Percentiles rank a stretch among this genome's conserved stretches.
These are phyloP conservation scores for Anthophora plumipes DNA, from an alignment of 2,888 invertebrate genomes.

Conservation along the genomic window DNA sequence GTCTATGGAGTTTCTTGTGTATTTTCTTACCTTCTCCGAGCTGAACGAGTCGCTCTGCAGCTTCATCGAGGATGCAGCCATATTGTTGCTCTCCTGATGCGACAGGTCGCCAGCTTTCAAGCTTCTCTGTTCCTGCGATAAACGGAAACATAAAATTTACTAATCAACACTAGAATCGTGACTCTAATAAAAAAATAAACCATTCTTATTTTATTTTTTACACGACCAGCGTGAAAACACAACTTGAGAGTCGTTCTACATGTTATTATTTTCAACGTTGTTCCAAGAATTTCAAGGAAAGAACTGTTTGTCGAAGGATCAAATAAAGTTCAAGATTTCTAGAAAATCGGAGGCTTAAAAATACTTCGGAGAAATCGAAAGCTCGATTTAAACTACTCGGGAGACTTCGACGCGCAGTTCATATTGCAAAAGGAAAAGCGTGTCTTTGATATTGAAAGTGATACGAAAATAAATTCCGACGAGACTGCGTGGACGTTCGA, in stretches of 20 bases:
- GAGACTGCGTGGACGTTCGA: no score
- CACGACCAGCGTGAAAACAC: background rate
- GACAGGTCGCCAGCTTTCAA: slow-evolving; percentile 93
- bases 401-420: background rate
- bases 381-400: no score
- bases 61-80: slow-evolving; percentile 93
- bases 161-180: background rate
- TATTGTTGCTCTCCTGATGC: slow-evolving; percentile 94
- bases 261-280: background rate
- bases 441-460: no score
- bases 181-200: background rate
- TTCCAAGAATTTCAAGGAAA: background rate
- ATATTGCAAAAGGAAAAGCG: background rate
- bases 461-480: background rate
- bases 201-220: background rate
- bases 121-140: slow-evolving; percentile 92
- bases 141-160: slow-evolving; percentile 33
- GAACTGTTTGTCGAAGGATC: background rate
- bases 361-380: slow-evolving; percentile 15
- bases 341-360: slow-evolving; percentile 9
- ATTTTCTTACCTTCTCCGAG: slow-evolving; percentile 88
- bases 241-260: background rate
- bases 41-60: slow-evolving; percentile 94
- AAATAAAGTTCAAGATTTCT: background rate
- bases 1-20: background rate